Base-by-base conservation (phyloP, 2,113 vertebrate genomes). In the Syrmaticus mikado region DNA sequence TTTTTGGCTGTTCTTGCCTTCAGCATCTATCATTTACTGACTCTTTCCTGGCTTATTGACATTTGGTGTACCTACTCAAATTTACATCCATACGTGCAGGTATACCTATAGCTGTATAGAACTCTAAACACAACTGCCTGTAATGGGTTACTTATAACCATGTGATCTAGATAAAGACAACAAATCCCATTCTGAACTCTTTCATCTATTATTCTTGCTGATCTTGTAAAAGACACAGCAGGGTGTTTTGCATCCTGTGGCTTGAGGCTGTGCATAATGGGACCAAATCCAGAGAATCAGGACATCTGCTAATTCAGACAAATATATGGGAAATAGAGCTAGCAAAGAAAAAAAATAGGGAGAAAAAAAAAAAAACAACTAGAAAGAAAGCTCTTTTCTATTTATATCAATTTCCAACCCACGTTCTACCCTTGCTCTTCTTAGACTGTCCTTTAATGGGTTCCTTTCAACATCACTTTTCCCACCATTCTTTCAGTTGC, bases 241-340 rank as follows among this genome's bases (percentile, higher is more conserved):
- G 88, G 78, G 45, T 27, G 64, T 84, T 87, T 85, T 93, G 87
- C 27, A 82, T 65, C 57, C 64, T 85, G 57, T 79, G 73, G 85
- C 52, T 93, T 81, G 83, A 95, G 91, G 78, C 62, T 89, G 72
- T 55, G 73, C 58, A 61, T 80, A 92, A 90, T 87, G 93, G 89
- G 93, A 95, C 88, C 83, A 57, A 87, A 93, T 87, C 92, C 85
- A 93, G 96, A 90, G 83, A 96, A 93, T 32, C 14, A 52, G 91
- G 85, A 95, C 91, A 90, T 96, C 91, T 96, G 87, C 80, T 95
- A 95, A 95, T 95, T 95, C 93, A 94, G 74, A 93, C 48, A 89
- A 89, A 86, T 95, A 84, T 38, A 97, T 13, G 27, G 28, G 64
- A 91, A 92, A 79, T 43, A 53, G 38, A 92, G 43, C 83, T 88